These are phyloP conservation scores for Calliphora vicina DNA, from an alignment of 1,140 invertebrate genomes.

Conservation along the genomic window DNA sequence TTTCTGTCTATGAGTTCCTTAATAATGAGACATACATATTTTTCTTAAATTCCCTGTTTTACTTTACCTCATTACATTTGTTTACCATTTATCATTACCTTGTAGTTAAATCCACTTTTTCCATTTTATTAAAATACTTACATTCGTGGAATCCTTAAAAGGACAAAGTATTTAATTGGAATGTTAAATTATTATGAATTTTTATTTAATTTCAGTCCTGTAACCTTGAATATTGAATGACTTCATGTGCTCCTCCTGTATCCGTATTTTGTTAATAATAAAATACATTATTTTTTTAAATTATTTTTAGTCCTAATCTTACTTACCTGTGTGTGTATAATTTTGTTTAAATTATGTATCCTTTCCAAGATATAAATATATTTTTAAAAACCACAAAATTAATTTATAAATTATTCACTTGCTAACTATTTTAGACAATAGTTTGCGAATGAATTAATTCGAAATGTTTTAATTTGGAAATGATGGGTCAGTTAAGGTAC, in stretches of 20 bases:
- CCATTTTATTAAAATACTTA: neutral
- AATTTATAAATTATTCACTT: neutral
- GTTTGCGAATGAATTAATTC: neutral
- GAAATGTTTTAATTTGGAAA: neutral
- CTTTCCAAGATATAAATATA: neutral
- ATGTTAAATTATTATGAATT: neutral
- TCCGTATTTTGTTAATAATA: neutral
- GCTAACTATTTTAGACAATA: neutral
- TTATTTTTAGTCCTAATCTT: neutral
- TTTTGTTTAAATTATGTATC: neutral
- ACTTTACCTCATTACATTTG: too few species aligned
- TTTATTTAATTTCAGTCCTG: constrained; percentile 1
- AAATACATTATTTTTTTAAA: neutral
- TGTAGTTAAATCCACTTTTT: too few species aligned
- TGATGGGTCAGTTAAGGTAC: neutral
- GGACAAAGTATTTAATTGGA: neutral
- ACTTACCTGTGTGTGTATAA: neutral
- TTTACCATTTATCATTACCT: too few species aligned
- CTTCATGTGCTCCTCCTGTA: neutral
- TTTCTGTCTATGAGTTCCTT: too few species aligned
- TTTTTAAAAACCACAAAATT: neutral
- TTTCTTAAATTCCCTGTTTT: too few species aligned
- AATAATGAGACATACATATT: too few species aligned
- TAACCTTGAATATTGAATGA: neutral
- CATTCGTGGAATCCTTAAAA: neutral